A percentile compares a stretch with the other conserved stretches of the same genome.
Evolutionary conservation across 2,797 vertebrate genomes (phyloP).

Genomic region (Loriculus beryllinus): DNA sequence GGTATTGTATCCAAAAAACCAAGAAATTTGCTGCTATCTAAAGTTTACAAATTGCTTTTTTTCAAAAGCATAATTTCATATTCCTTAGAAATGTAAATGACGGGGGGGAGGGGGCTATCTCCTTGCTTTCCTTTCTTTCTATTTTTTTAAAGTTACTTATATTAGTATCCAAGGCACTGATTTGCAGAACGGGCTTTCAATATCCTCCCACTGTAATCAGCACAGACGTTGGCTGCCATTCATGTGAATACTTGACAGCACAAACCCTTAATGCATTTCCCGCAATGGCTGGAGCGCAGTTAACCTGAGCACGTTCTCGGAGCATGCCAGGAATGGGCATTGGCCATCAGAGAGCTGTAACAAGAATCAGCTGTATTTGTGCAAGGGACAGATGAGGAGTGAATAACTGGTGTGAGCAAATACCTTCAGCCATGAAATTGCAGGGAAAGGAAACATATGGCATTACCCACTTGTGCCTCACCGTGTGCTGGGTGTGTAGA

Average conservation of each 20-base stretch:
- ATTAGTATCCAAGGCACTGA: slow-evolving; percentile 36
- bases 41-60: slow-evolving; percentile 72
- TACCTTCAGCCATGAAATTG: slow-evolving; percentile 25
- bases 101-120: slow-evolving; percentile 31
- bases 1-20: slow-evolving; percentile 65
- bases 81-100: slow-evolving; percentile 69
- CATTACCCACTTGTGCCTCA: background rate
- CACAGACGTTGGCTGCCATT: background rate
- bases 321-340: background rate
- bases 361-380: background rate
- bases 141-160: slow-evolving; percentile 30
- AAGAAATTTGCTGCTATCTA: slow-evolving; percentile 72
- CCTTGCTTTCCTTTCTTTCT: background rate
- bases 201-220: background rate
- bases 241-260: background rate
- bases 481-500: fast-evolving
- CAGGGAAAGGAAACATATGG: slow-evolving; percentile 11
- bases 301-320: background rate
- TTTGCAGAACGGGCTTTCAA: slow-evolving; percentile 29
- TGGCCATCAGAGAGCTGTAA: background rate
- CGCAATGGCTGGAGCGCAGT: background rate
- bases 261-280: background rate
- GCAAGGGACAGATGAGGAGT: slow-evolving; percentile 28
- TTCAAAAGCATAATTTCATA: slow-evolving; percentile 56
- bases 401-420: background rate